Base-by-base conservation (phyloP, 1,140 invertebrate genomes). In the Elysia chlorotica region DNA sequence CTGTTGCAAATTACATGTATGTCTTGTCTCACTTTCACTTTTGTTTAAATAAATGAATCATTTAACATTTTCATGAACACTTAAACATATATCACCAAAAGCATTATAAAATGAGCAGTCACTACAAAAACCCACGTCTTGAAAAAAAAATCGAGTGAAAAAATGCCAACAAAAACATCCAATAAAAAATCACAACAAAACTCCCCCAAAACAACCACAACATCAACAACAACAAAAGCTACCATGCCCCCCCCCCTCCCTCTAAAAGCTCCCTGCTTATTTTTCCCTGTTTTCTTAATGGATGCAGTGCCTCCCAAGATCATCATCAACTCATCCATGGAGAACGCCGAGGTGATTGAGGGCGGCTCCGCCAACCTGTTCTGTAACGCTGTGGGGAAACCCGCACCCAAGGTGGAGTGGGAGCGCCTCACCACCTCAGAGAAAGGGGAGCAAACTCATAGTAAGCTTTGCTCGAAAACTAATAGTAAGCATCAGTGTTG, bases 361-460 rank as follows among this genome's bases (percentile, higher is more conserved):
- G 83, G 85, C 10, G 81, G 82, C 17, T 85, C 82, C 0, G 82
- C 86, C 5, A 83, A 80, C 1, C 73, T 87, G 30, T 75, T 79
- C 14, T 87, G 86, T 70, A 86, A 86, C 65, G 85, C 84, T 4
- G 82, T 81, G 0, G 86, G 86, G 10, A 77, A 84, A 6, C 86
- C 86, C n/a, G 73, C 70, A 23, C 85, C 86, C 23, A 78, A 76
- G 10, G 84, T 87, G 54, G 84, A 82, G 56, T 87, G 86, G 86
- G 79, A 82, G 73, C 78, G 84, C 54, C 73, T 75, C 59, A 54
- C 36, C 10, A 37, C 54, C 35, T 63, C 41, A 53, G 37, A 72
- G 53, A 76, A 78, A 56, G 72, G 69, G 48, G 63, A 61, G 67
- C 56, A 65, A 23, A 78, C 74, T 74, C 63, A 76, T 63, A 75